Evolutionary conservation across 2,888 invertebrate species (phyloP).

Genomic region (Volucella inanis): DNA sequence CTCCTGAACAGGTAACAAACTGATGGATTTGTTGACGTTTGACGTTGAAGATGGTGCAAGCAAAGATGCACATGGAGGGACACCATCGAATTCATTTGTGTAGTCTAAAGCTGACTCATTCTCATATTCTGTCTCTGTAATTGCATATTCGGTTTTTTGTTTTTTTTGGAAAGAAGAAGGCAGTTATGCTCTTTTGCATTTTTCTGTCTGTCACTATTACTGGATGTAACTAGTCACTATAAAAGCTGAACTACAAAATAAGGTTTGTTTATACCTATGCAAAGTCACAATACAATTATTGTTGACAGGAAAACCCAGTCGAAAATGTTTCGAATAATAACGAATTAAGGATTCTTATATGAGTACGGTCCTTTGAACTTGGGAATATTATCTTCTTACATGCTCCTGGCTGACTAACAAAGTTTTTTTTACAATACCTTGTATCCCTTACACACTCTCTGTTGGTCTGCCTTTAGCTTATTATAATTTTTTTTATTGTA

Average conservation of each 20-base stretch:
- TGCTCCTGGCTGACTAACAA: too few species aligned
- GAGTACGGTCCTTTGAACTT: too few species aligned
- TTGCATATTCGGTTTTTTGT: not conserved
- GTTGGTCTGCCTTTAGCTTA: too few species aligned
- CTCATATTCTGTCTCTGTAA: constrained; percentile 2
- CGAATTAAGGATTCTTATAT: too few species aligned
- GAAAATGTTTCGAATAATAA: not conserved
- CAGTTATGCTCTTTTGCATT: too few species aligned
- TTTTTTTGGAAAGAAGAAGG: too few species aligned
- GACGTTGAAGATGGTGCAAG: not conserved
- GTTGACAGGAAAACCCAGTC: not conserved
- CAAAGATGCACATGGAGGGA: constrained; percentile 1
- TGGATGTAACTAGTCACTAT: not conserved
- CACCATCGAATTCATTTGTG: not conserved
- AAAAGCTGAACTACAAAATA: not conserved
- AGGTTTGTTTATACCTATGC: not conserved
- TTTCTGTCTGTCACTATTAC: not conserved
- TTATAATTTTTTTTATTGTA: too few species aligned
- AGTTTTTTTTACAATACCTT: too few species aligned
- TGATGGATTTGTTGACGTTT: too few species aligned
- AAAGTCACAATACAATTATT: not conserved
- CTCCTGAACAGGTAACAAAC: too few species aligned
- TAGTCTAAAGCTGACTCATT: constrained; percentile 2
- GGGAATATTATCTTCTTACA: too few species aligned
- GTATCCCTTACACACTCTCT: too few species aligned